These are phyloP conservation scores for Gymnocheta viridis DNA, from an alignment of 2,888 invertebrate species.

Conservation along the genomic window DNA sequence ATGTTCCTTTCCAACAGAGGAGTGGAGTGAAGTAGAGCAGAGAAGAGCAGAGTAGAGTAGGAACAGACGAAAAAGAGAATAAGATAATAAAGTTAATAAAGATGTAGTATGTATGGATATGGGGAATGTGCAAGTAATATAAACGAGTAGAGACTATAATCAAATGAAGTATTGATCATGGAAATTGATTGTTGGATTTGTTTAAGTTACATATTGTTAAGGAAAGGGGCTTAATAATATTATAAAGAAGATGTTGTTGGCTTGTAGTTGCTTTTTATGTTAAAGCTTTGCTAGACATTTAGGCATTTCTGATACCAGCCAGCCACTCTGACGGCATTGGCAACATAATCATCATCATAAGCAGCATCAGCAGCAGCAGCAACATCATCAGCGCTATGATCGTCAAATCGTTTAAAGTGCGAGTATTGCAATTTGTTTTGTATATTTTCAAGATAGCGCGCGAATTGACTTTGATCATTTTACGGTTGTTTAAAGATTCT, in stretches of 20 bases:
- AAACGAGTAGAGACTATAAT: constrained; percentile 48
- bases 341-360: constrained; percentile 40
- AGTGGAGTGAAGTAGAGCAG: background rate
- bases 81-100: constrained; percentile 50
- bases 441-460: constrained; percentile 77
- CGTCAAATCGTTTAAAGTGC: constrained; percentile 61
- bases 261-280: background rate
- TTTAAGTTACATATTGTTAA: constrained; percentile 44
- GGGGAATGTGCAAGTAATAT: constrained; percentile 1
- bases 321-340: constrained; percentile 58
- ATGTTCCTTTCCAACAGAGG: background rate
- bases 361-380: constrained; percentile 5
- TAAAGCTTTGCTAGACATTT: constrained; percentile 62
- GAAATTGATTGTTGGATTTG: constrained; percentile 61
- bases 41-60: background rate
- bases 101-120: constrained; percentile 27
- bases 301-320: constrained; percentile 57
- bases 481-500: constrained; percentile 76
- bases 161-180: constrained; percentile 61
- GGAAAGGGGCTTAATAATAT: constrained; percentile 19
- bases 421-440: constrained; percentile 70
- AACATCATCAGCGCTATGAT: constrained; percentile 18
- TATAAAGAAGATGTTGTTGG: background rate
- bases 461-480: constrained; percentile 81
- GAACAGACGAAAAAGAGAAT: no score